A percentile compares a stretch with the other conserved stretches of the same genome.
phyloP scores from a whole-genome alignment of 1,140 invertebrate species.

The Drosophila sturtevanti region DNA sequence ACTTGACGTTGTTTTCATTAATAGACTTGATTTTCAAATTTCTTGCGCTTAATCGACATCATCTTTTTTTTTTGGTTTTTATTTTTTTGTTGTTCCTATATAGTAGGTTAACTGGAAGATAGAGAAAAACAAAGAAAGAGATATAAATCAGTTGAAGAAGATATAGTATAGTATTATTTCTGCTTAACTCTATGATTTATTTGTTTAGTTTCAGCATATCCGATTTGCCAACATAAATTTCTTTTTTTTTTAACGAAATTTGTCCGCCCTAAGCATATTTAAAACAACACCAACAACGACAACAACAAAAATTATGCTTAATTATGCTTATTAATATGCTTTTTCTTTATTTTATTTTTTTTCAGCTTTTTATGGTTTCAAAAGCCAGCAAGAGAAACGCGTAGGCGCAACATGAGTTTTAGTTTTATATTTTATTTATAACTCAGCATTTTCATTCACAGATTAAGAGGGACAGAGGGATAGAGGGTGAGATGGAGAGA shows the following conservation, averaged over 20 bases:
- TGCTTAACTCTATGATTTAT: slow-evolving; percentile 1
- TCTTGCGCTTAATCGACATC: slow-evolving; percentile 5
- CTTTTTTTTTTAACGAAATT: slow-evolving; percentile 24
- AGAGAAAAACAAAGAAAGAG: slow-evolving; percentile 13
- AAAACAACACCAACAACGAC: slow-evolving; percentile 52
- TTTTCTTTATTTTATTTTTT: slow-evolving; percentile 14
- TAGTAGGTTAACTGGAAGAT: slow-evolving; percentile 44
- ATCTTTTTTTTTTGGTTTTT: slow-evolving; percentile 52
- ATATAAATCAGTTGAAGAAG: too few relatives aligned
- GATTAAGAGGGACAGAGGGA: slow-evolving; percentile 7
- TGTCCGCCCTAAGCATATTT: slow-evolving; percentile 52
- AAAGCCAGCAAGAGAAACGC: neutral
- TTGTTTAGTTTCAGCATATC: slow-evolving; percentile 37
- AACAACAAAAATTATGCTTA: slow-evolving; percentile 59
- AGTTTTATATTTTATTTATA: slow-evolving; percentile 23
- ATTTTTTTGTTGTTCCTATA: slow-evolving; percentile 26
- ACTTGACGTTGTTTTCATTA: slow-evolving; percentile 25
- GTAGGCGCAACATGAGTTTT: slow-evolving; percentile 18
- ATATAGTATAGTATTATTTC: too few relatives aligned
- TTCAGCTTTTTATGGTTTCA: neutral
- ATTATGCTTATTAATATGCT: slow-evolving; percentile 74
- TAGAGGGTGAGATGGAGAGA: slow-evolving; percentile 10
- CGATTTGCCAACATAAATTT: slow-evolving; percentile 52
- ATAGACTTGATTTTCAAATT: slow-evolving; percentile 25
- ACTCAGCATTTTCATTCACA: slow-evolving; percentile 8